Conservation (phyloP, 2,888 invertebrate species). For the Mythimna ferrago region DNA sequence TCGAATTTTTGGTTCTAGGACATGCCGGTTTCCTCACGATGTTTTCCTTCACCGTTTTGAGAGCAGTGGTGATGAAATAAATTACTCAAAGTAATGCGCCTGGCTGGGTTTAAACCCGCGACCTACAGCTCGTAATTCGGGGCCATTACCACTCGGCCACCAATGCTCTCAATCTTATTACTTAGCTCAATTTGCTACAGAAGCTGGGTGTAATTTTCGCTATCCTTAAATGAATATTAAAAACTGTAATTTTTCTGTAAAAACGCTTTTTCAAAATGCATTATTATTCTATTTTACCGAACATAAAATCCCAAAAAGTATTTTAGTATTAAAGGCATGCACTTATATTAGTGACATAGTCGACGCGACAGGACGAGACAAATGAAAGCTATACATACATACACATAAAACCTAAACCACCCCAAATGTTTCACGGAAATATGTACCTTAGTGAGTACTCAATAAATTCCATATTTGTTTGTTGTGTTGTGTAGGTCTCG, state of each 20-base stretch:
- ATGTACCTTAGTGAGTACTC: constrained; percentile 51
- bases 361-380: constrained; percentile 32
- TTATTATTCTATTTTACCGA: background rate
- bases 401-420: constrained; percentile 34
- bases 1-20: no score
- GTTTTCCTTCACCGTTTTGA: no score
- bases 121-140: no score
- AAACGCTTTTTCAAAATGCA: background rate
- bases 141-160: no score
- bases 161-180: no score
- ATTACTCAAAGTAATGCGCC: no score
- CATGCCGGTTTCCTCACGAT: no score
- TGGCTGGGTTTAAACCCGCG: no score
- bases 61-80: no score
- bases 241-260: background rate
- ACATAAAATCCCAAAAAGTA: background rate
- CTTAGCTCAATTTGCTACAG: background rate
- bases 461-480: constrained; percentile 37
- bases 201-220: background rate
- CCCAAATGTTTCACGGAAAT: constrained; percentile 36
- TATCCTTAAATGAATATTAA: background rate
- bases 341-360: constrained; percentile 27
- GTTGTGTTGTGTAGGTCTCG: constrained; percentile 50
- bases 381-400: constrained; percentile 38
- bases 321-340: constrained; percentile 17